A percentile compares a stretch with the other conserved stretches of the same genome.
phyloP scores from a whole-genome alignment of 2,888 invertebrate genomes.

The Sinohyriopsis cumingii region DNA sequence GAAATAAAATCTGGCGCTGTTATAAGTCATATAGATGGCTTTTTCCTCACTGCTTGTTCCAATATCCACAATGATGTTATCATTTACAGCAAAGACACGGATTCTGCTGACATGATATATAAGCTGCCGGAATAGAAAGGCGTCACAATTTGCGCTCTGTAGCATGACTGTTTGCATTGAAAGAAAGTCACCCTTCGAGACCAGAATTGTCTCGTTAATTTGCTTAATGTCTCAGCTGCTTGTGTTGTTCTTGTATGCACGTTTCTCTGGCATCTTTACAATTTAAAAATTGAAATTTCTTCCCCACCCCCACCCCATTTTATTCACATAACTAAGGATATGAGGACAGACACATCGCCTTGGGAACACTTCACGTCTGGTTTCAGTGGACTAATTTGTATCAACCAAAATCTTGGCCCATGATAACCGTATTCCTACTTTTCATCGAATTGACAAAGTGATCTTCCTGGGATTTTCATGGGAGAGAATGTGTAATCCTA shows the following conservation, averaged over 20 bases:
- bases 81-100: no score
- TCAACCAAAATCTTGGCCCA: no score
- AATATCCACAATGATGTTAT: no score
- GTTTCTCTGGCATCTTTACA: conserved; percentile 17
- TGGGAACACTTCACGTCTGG: conserved; percentile 16
- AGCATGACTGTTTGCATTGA: background rate
- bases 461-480: no score
- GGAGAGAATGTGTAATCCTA: no score
- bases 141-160: background rate
- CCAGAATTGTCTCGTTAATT: conserved; percentile 2
- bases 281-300: conserved; percentile 16
- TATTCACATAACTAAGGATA: conserved; percentile 1
- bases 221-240: conserved; percentile 9
- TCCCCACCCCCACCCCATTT: background rate
- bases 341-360: conserved; percentile 15
- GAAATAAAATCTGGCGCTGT: no score
- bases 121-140: conserved; percentile 1
- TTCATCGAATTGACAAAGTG: no score
- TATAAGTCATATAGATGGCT: no score
- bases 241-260: conserved; percentile 15
- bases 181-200: conserved; percentile 2
- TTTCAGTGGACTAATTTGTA: conserved; percentile 19
- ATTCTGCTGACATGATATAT: background rate
- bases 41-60: no score
- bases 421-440: no score